Evolutionary conservation across 2,113 vertebrate genomes (phyloP), one percentile per base, ranked within the genome.

Genomic region (Xenopus laevis): DNA sequence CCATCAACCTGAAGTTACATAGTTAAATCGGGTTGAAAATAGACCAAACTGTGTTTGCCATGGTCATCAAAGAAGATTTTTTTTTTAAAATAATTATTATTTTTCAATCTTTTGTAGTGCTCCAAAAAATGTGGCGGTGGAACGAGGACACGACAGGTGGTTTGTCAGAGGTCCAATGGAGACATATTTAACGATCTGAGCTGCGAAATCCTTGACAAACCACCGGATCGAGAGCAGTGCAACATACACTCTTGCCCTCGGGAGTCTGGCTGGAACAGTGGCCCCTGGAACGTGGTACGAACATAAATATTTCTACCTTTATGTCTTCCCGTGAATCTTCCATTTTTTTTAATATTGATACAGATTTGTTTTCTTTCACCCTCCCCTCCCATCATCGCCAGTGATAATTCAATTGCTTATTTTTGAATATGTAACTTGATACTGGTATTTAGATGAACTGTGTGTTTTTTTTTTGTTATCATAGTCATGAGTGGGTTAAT

Each of bases 261-360:
- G 78, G 93, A 91, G 73, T 90, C 93, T 50, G 89, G 90, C 62
- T 99, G 97, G 97, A 96, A 88, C 80, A 83, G 93, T 83, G 93
- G 95, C 86, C 94, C 94, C 83, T 99, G 97, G 97, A 99, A 94
- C 90, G 93, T 93, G 95, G 96, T 98, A 98, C 92, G 96, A 87
- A 90, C 91, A 82, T 96, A 94, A 94, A 85, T 88, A 77, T 89
- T 91, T 82, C 68, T 79, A 40, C 77, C 78, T 79, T 2, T 0
- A 81, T 15, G 84, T 84, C 75, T 47, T 47, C 13, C 10, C 46
- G 4, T 27, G 23, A 9, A 47, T 47, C 78, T 65, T 65, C 16
- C n/a, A 11, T 63, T 33, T 63, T 63, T 33, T 63, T 13, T 23
- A 7, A 9, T 18, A 63, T 79, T 81, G 30, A 13, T 72, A 45